Evolutionary conservation across 2,888 invertebrate species (phyloP), one percentile per base, ranked within the genome.

Genomic region (Zaprionus lineosus): DNA sequence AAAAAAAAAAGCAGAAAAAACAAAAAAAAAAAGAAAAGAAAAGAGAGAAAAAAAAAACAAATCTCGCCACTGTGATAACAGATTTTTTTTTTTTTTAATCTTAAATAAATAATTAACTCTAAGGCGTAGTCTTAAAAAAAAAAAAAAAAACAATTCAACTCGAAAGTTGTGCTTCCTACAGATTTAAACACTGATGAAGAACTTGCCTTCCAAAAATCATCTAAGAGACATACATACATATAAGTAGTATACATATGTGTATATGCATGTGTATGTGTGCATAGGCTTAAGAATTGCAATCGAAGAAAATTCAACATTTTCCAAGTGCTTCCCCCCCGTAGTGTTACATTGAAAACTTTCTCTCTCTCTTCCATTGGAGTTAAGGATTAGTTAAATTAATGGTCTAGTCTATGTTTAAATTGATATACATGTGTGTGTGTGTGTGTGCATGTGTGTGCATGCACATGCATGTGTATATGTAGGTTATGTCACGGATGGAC

Each of bases 61-160:
- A 84, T 86, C 84, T 85, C 87, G 73, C 69, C 78, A 72, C 87
- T 85, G 84, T 85, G 84, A 85, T 85, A 36, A 24, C 6, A n/a
- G 24, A 7, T 24, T 21, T 5, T 21, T 5, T 24, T 31, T 44
- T 19, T 44, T 4, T 41, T 21, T 24, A n/a, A 24, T 24, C 6
- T 5, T 5, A 21, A 21, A 5, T 21, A 21, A 5, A 21, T 21
- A 21, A 5, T 5, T 21, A 21, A 21, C 3, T 5, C 3, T 21
- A 21, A 21, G 3, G 7, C 7, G 7, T 21, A 21, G n/a, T n/a
- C 7, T 5, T 21, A 21, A 21, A 21, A 21, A 21, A 21, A 21
- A 21, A 31, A 41, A 4, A 46, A 31, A 39, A 57, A 53, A 19
- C 41, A 59, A 41, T 56, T 57, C 58, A 75, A 79, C 62, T 79